Base-by-base conservation (phyloP, 2,888 invertebrate species). In the Hydrotaea diabolus region DNA sequence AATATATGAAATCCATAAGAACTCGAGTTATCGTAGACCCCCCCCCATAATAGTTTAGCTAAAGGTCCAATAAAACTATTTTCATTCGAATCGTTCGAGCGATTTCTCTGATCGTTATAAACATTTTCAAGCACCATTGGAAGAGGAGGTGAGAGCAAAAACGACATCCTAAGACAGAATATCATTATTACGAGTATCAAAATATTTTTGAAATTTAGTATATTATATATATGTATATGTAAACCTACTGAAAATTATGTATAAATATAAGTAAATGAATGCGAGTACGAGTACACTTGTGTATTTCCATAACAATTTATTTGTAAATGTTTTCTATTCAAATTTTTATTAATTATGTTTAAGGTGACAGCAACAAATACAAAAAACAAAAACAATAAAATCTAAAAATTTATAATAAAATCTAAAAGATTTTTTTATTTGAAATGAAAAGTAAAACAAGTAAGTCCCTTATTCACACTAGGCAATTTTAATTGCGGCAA, bases 301-400 rank as follows among this genome's bases (percentile, higher is more conserved):
- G 55, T 66, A 78, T 81, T 69, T 74, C 26, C 31, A 77, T 66
- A 57, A 77, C 8, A 82, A 71, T 71, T 83, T 59, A 59, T 83
- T 83, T 80, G 80, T 83, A 80, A 83, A 80, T 80, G 80, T 82
- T 82, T 82, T 81, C 62, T 84, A 81, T 82, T 82, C 21, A 76
- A 85, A 46, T 62, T 79, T 85, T 81, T 85, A 82, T 69, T 69
- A 69, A 46, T 81, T 76, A 66, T 66, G 72, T 82, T 78, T 79
- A 82, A 85, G 76, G 8, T 64, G 78, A 53, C 53, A 83, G 77
- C 43, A 57, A 39, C 46, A 77, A 13, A 31, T 64, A 76, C 77
- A 84, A 82, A 75, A 39, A 49, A 75, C 39, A 57, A 69, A 57
- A 80, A 43, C 19, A 71, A 84, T 55, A 76, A 71, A 46, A 74